Evolutionary conservation across 2,797 vertebrate species (phyloP).

Genomic region (Moxostoma hubbsi): DNA sequence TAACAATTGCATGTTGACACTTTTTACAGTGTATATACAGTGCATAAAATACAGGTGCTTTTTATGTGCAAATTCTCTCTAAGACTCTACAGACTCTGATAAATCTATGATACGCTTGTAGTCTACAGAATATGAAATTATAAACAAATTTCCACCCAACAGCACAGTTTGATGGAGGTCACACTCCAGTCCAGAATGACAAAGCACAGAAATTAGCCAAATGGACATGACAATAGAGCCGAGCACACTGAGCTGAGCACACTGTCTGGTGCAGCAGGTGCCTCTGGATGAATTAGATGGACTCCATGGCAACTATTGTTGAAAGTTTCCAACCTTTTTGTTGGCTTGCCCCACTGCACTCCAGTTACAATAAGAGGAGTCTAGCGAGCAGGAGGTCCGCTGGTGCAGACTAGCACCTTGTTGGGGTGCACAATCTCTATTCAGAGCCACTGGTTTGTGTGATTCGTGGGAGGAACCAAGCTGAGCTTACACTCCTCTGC

Average conservation of each 20-base stretch:
- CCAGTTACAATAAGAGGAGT: slow-evolving; percentile 16
- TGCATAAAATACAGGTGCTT: background rate
- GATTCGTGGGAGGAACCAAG: slow-evolving; percentile 33
- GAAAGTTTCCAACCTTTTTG: slow-evolving; percentile 13
- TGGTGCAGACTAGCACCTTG: slow-evolving; percentile 32
- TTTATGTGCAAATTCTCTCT: background rate
- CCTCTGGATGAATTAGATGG: slow-evolving; percentile 11
- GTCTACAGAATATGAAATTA: slow-evolving; percentile 9
- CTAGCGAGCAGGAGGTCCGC: slow-evolving; percentile 21
- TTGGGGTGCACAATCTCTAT: slow-evolving; percentile 28
- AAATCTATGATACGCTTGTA: background rate
- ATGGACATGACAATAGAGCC: slow-evolving; percentile 18
- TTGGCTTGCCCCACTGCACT: slow-evolving; percentile 24
- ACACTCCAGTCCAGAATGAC: slow-evolving; percentile 11
- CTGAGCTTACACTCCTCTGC: slow-evolving; percentile 15
- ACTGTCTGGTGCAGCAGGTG: slow-evolving; percentile 51
- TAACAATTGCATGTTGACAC: no score
- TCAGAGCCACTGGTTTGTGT: slow-evolving; percentile 51
- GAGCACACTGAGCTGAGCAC: background rate
- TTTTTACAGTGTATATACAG: background rate
- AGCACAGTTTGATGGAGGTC: slow-evolving; percentile 1
- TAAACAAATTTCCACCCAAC: background rate
- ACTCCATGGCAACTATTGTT: slow-evolving; percentile 52
- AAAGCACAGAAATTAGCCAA: slow-evolving; percentile 29
- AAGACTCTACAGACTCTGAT: background rate